A percentile compares a stretch with the other conserved stretches of the same genome.
These are phyloP conservation scores for Spodoptera frugiperda DNA, from an alignment of 1,140 invertebrate genomes.

Conservation along the genomic window DNA sequence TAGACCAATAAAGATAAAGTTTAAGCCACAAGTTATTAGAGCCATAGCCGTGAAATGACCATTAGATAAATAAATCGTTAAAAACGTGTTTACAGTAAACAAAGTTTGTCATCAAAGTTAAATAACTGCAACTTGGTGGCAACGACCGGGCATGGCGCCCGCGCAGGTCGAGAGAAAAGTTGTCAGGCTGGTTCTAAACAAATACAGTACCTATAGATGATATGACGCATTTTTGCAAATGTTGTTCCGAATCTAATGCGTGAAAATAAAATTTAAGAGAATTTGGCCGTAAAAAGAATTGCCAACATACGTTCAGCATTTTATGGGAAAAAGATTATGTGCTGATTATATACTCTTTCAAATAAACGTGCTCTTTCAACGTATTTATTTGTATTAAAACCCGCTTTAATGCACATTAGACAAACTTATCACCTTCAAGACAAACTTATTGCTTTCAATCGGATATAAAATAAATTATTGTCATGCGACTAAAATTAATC, in stretches of 20 bases:
- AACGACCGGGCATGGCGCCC: conserved; percentile 78
- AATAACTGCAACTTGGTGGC: conserved; percentile 82
- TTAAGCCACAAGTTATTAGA: neutral
- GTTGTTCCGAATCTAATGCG: conserved; percentile 6
- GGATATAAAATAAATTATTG: too few species aligned
- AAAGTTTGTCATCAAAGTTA: conserved; percentile 74
- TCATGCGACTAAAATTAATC: too few species aligned
- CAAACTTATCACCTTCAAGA: too few species aligned
- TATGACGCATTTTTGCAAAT: conserved; percentile 28
- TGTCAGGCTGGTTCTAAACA: conserved; percentile 79
- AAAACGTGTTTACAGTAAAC: conserved; percentile 77
- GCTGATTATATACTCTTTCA: neutral
- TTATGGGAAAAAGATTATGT: neutral
- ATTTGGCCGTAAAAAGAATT: conserved; percentile 6
- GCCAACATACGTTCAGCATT: neutral
- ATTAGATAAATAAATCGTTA: conserved; percentile 60
- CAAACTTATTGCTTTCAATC: too few species aligned
- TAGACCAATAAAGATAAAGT: conserved; percentile 19
- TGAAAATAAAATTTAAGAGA: conserved; percentile 3
- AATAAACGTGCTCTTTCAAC: too few species aligned
- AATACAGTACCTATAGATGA: conserved; percentile 52
- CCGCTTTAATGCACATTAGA: too few species aligned
- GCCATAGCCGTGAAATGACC: conserved; percentile 12
- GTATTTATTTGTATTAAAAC: too few species aligned
- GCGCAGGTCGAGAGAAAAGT: conserved; percentile 62